These are phyloP conservation scores for Orthonyx spaldingii DNA, from an alignment of 2,113 vertebrate species.

Conservation along the genomic window DNA sequence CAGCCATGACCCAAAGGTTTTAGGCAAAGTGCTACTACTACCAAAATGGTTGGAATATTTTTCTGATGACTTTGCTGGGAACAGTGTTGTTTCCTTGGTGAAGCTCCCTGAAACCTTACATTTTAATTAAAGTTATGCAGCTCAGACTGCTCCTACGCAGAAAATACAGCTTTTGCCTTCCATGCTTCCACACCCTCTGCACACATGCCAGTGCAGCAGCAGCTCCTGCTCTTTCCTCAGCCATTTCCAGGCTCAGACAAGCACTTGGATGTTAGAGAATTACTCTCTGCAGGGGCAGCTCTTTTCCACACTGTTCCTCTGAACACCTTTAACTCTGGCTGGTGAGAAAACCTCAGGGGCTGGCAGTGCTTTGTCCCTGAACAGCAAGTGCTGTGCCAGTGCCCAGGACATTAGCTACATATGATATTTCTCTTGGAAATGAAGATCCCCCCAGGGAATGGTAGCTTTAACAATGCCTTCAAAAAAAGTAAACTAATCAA, in stretches of 20 bases:
- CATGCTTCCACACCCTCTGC: neutral
- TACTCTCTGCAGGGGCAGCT: neutral
- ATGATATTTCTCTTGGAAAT: neutral
- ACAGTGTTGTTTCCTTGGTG: slow-evolving; percentile 45
- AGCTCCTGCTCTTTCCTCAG: slow-evolving; percentile 14
- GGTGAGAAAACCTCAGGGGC: neutral
- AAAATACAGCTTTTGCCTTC: slow-evolving; percentile 31
- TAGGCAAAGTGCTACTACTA: neutral
- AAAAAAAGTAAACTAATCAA: neutral
- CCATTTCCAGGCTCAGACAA: neutral
- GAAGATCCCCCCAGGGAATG: neutral
- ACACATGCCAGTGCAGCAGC: neutral
- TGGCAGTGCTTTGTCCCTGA: neutral
- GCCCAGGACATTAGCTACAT: neutral
- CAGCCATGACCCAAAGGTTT: neutral
- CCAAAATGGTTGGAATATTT: slow-evolving; percentile 31
- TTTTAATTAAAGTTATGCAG: slow-evolving; percentile 47
- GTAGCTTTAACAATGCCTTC: neutral
- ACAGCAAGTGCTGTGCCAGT: neutral
- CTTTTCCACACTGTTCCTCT: neutral
- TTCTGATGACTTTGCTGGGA: neutral
- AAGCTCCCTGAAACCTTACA: slow-evolving; percentile 4
- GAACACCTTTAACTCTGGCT: neutral
- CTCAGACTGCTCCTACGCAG: slow-evolving; percentile 29
- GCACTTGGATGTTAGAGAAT: neutral